Base-by-base conservation (phyloP, 2,113 vertebrate species). In the Arizona elegans region DNA sequence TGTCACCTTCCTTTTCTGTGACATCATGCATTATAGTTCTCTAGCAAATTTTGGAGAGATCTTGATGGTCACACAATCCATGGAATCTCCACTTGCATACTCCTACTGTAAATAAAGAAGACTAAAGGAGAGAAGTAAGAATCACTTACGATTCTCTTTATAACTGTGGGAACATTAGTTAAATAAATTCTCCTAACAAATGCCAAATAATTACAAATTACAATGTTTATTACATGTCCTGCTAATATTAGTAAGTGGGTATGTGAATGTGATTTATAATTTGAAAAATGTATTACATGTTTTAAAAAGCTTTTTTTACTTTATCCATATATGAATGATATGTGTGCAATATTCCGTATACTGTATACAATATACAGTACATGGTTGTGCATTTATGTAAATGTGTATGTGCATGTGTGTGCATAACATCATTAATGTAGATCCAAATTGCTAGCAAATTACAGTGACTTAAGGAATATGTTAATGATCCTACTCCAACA, bases 361-460 rank as follows among this genome's bases (percentile, higher is more conserved):
- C 33, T 43, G 38, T 43, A 19, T 38, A 38, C n/a, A 33, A 1
- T 81, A 38, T 19, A 81, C 17, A 81, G 33, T 81, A 81, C 17
- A 81, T 43, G 75, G 43, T 81, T 81, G 75, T 43, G 33, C 75
- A 81, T 81, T 81, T 81, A 8, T 81, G 70, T 38, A 3, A 33
- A 85, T 95, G 86, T 95, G 94, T 95, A 1, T 96, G 96, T 96
- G 95, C 96, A 56, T 86, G 94, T 91, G 88, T 10, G 10, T 0
- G 93, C 95, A 96, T 96, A 96, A 97, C 96, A 96, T 96, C 96
- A 91, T 97, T 97, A 97, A 96, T 95, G 96, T 94, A 97, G 97
- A 97, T 94, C 97, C 96, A 97, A 97, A 97, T 97, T 98, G 96
- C 97, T 95, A 97, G 94, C 97, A 97, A 98, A 97, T 81, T 81